Conservation (phyloP, 2,888 invertebrate genomes). For the Clistopyga incitator region DNA sequence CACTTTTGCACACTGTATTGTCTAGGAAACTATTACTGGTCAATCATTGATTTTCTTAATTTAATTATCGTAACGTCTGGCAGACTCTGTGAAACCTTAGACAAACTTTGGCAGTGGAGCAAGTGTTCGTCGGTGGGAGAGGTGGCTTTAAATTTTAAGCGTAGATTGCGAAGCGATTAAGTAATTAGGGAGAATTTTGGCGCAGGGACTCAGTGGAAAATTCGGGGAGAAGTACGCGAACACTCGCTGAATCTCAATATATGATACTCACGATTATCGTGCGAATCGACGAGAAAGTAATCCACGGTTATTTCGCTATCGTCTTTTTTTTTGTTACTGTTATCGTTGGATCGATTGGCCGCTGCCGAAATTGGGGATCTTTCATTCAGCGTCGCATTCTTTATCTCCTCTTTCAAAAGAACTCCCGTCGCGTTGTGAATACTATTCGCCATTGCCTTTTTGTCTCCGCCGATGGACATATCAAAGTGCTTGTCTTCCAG, state of each 20-base stretch:
- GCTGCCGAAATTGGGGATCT: constrained; percentile 9
- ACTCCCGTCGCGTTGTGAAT: constrained; percentile 51
- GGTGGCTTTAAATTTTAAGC: background rate
- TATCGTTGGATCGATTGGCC: constrained; percentile 1
- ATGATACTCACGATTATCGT: constrained; percentile 57
- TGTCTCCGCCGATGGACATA: constrained; percentile 59
- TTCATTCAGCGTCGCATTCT: constrained; percentile 32
- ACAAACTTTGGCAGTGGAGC: constrained; percentile 44
- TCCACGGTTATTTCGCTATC: constrained; percentile 64
- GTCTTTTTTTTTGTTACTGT: constrained; percentile 46
- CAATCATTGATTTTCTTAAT: constrained; percentile 74
- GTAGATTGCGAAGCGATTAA: background rate
- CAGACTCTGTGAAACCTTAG: constrained; percentile 73
- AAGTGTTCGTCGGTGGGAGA: background rate
- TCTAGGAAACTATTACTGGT: constrained; percentile 43
- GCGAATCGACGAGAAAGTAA: constrained; percentile 39
- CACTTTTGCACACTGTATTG: constrained; percentile 16
- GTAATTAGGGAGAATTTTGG: too few relatives aligned
- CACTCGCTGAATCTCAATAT: background rate
- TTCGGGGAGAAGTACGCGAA: background rate
- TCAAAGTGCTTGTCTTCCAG: constrained; percentile 62
- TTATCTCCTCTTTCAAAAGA: constrained; percentile 52
- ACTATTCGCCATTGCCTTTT: constrained; percentile 31
- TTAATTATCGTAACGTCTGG: constrained; percentile 68
- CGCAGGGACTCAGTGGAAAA: too few relatives aligned